phyloP scores from a whole-genome alignment of 2,888 invertebrate species.

The Ophraella communa region DNA sequence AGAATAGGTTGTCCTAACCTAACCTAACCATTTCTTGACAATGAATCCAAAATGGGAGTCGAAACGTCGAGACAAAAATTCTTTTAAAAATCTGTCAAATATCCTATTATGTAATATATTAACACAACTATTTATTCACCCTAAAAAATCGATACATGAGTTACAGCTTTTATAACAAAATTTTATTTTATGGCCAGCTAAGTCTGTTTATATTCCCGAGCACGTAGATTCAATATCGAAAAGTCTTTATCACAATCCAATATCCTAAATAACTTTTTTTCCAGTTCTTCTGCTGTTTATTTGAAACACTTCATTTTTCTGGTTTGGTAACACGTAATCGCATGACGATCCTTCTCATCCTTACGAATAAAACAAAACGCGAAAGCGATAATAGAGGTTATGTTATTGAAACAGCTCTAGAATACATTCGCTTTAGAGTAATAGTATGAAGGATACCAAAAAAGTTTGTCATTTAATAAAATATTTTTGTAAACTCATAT shows the following conservation, averaged over 20 bases:
- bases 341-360: neutral
- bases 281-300: conserved; percentile 7
- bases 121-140: too few species aligned
- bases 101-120: too few species aligned
- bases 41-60: too few species aligned
- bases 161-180: too few species aligned
- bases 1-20: too few species aligned
- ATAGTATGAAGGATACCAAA: neutral
- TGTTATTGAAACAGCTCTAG: conserved; percentile 58
- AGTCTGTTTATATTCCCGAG: neutral
- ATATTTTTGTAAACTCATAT: too few species aligned
- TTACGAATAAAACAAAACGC: conserved; percentile 14
- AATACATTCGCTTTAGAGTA: conserved; percentile 60
- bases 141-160: too few species aligned
- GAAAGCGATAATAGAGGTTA: conserved; percentile 50
- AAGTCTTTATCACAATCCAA: conserved; percentile 3
- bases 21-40: too few species aligned
- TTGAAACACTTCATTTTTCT: conserved; percentile 7
- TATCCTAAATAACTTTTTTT: conserved; percentile 3
- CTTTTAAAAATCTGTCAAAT: too few species aligned
- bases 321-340: conserved; percentile 1
- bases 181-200: neutral
- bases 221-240: neutral
- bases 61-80: too few species aligned
- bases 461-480: neutral